phyloP scores from a whole-genome alignment of 2,113 vertebrate genomes.

The Otis tarda region DNA sequence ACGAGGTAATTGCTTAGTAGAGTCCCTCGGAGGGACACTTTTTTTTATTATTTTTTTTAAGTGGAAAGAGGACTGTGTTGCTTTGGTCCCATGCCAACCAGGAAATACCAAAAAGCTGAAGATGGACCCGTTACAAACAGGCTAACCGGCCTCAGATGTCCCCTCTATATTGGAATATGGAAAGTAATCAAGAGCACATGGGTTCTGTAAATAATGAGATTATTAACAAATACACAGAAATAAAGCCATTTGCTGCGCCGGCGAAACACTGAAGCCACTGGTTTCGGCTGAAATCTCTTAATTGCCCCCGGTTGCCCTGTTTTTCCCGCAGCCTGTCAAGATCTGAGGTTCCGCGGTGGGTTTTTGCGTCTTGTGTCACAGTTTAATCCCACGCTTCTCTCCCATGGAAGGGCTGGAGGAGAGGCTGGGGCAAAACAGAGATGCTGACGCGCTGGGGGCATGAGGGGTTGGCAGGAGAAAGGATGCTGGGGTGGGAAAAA shows the following conservation, averaged over 20 bases:
- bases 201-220: conserved; percentile 48
- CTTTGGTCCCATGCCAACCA: neutral
- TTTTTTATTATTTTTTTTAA: neutral
- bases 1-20: neutral
- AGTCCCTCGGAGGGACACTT: neutral
- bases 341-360: neutral
- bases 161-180: neutral
- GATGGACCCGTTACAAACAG: conserved; percentile 29
- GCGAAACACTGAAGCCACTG: neutral
- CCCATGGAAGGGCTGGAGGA: neutral
- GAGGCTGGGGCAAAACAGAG: neutral
- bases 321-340: neutral
- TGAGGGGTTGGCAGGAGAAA: neutral
- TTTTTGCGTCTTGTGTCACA: rapidly evolving
- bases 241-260: neutral
- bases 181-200: conserved; percentile 58
- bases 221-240: conserved; percentile 38
- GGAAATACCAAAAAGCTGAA: conserved; percentile 60
- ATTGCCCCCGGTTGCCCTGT: neutral
- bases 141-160: conserved; percentile 71
- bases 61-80: neutral
- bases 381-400: neutral
- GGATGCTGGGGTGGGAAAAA: rapidly evolving
- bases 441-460: neutral
- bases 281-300: neutral